These are phyloP conservation scores for Neostethus bicornis DNA, from an alignment of 2,797 vertebrate species.

Conservation along the genomic window DNA sequence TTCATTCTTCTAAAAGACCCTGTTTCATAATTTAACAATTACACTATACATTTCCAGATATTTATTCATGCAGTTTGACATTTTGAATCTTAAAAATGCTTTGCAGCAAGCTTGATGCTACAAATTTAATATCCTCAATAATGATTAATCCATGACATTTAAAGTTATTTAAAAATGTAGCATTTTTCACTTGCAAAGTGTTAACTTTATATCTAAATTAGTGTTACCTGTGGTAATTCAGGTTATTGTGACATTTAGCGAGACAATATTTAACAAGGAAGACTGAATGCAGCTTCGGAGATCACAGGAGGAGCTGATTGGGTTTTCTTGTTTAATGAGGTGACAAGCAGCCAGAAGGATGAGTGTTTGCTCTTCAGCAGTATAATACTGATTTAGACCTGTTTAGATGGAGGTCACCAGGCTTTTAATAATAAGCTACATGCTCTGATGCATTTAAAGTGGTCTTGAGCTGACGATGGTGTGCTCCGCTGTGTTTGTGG, in stretches of 20 bases:
- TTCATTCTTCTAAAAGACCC: too few relatives aligned
- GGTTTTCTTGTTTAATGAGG: conserved; percentile 56
- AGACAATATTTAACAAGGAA: conserved; percentile 15
- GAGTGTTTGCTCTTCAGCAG: conserved; percentile 65
- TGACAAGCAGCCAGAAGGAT: conserved; percentile 51
- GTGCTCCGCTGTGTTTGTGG: not conserved
- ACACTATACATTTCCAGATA: too few relatives aligned
- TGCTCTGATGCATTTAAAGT: conserved; percentile 44
- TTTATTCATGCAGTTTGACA: too few relatives aligned
- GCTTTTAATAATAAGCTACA: conserved; percentile 55
- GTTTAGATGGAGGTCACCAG: conserved; percentile 61
- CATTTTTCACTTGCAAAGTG: not conserved
- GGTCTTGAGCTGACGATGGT: not conserved
- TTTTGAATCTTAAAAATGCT: too few relatives aligned
- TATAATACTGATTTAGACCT: conserved; percentile 48
- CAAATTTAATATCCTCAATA: not conserved
- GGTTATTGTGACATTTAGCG: conserved; percentile 25
- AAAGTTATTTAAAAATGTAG: not conserved
- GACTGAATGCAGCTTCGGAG: conserved; percentile 10
- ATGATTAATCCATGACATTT: not conserved
- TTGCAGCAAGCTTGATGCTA: too few relatives aligned
- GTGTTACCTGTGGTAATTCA: not conserved
- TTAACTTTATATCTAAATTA: not conserved
- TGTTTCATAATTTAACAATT: too few relatives aligned
- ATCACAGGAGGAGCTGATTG: conserved; percentile 36